phyloP scores from a whole-genome alignment of 1,140 invertebrate species.

The Ooceraea biroi region DNA sequence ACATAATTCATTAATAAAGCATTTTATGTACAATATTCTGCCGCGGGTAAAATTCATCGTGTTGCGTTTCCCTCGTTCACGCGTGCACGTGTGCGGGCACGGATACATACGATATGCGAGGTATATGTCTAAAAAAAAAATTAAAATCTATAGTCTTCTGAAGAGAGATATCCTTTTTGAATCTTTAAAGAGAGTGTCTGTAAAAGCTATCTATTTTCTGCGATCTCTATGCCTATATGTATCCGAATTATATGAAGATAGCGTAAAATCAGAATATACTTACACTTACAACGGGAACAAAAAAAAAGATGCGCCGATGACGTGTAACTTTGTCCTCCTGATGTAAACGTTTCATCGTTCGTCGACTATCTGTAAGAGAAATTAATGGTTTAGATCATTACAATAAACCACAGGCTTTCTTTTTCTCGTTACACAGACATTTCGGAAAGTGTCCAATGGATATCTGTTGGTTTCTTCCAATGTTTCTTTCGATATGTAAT shows the following conservation, averaged over 20 bases:
- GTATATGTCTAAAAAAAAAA: conserved; percentile 9
- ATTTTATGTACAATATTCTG: conserved; percentile 27
- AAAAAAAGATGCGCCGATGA: neutral
- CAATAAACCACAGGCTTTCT: conserved; percentile 25
- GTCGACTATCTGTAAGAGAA: neutral
- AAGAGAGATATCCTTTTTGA: conserved; percentile 52
- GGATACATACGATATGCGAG: neutral
- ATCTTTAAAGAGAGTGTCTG: conserved; percentile 52
- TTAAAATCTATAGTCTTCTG: conserved; percentile 21
- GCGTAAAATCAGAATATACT: conserved; percentile 30
- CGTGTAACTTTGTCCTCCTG: conserved; percentile 10
- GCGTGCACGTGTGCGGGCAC: neutral
- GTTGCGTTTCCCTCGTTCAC: neutral
- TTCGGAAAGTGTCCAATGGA: conserved; percentile 26
- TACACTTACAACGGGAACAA: conserved; percentile 35
- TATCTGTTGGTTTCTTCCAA: neutral
- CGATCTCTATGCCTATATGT: conserved; percentile 71
- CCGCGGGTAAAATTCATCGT: conserved; percentile 9
- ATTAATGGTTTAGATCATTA: conserved; percentile 36
- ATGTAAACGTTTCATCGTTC: conserved; percentile 33
- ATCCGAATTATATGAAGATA: conserved; percentile 61
- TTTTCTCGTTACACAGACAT: conserved; percentile 4
- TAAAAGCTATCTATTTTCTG: conserved; percentile 67
- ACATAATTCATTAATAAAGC: conserved; percentile 3
- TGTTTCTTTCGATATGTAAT: conserved; percentile 40